Evolutionary conservation across 2,888 invertebrate species (phyloP), one percentile per base, ranked within the genome.

Genomic region (Lumbricus terrestris): DNA sequence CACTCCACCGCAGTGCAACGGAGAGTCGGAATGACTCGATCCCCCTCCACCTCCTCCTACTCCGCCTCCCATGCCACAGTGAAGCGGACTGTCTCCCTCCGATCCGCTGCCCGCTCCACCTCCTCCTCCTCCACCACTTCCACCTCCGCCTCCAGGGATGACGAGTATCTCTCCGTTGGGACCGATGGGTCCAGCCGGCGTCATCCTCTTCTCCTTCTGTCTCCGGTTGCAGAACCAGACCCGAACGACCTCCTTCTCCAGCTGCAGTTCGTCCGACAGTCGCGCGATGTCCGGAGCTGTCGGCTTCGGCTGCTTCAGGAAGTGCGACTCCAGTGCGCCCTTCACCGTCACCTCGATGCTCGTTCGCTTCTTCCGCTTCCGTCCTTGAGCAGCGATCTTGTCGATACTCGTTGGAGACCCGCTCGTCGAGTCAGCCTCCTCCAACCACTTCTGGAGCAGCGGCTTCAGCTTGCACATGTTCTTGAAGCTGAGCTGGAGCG

Each of bases 381-480:
- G 96, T 96, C 99, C 99, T 95, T 99, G 99, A 88, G 99, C 99
- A 88, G 99, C 99, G 93, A 99, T 99, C 96, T 99, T 99, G 96
- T 99, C 99, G 96, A 99, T 98, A 95, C 97, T 98, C 92, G 98
- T 98, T 34, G 99, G 98, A 93, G 98, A 98, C 89, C 99, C 98
- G 92, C 98, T 98, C 94, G 98, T 98, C 93, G 98, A 98, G 95
- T 99, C 99, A 90, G 99, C 99, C 95, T 99, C 99, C 95, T 99
- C 99, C 89, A 99, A 96, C 89, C 82, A 99, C 96, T 99, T 99
- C 95, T 98, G 98, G 92, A 99, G 96, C 94, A 99, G 96, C 90
- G 99, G 99, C 96, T 99, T 99, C 95, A 99, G 96, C 95, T 99
- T 99, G 96, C 99, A 99, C 99, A 99, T 99, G 95, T 99, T 99